Evolutionary conservation across 2,888 invertebrate species (phyloP).

Genomic region (Chloroclysta siterata): DNA sequence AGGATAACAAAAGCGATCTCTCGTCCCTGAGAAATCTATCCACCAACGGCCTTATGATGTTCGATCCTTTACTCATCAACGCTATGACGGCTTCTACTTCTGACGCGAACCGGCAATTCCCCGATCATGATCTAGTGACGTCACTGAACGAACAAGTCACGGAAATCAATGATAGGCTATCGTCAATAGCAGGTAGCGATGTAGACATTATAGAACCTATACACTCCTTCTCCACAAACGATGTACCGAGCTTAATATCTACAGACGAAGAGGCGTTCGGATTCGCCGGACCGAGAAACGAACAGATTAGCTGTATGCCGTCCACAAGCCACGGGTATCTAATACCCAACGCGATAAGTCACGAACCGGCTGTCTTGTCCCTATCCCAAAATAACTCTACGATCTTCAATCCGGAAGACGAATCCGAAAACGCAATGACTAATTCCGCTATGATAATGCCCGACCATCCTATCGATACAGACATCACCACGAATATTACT

Average conservation of each 20-base stretch:
- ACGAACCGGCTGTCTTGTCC: constrained; percentile 83
- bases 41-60: constrained; percentile 79
- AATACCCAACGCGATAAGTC: constrained; percentile 86
- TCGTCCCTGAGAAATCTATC: constrained; percentile 73
- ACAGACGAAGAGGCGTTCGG: constrained; percentile 62
- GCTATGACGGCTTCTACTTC: constrained; percentile 66
- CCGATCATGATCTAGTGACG: constrained; percentile 77
- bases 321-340: constrained; percentile 87
- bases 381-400: constrained; percentile 79
- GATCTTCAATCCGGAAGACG: constrained; percentile 75
- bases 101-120: constrained; percentile 66
- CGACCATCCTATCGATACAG: constrained; percentile 69
- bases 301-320: constrained; percentile 80
- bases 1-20: constrained; percentile 60
- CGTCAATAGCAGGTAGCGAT: constrained; percentile 70
- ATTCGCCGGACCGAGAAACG: constrained; percentile 64
- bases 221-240: constrained; percentile 78
- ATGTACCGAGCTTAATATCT: constrained; percentile 71
- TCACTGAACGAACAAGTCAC: constrained; percentile 81
- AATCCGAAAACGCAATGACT: constrained; percentile 57
- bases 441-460: constrained; percentile 71
- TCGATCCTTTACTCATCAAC: constrained; percentile 78
- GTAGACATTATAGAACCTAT: constrained; percentile 70
- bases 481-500: constrained; percentile 77
- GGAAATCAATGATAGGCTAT: constrained; percentile 77